Percentiles rank a stretch among this genome's conserved stretches.
Conservation (phyloP, 2,797 vertebrate species). For the Uromys caudimaculatus region DNA sequence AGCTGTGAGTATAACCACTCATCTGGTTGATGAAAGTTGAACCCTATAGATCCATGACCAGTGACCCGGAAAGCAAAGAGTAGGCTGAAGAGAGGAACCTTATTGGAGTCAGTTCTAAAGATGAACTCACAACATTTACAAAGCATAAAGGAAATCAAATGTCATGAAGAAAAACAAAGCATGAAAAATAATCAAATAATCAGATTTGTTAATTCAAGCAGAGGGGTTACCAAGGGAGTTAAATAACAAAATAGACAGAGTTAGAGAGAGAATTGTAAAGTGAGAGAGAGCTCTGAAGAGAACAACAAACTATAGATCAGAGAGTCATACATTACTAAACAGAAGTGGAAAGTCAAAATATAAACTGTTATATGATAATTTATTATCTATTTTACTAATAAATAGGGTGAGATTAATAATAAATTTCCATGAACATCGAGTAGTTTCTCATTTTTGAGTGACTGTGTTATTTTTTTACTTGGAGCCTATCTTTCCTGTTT, state of each 20-base stretch:
- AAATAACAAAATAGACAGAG: not conserved
- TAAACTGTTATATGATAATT: not conserved
- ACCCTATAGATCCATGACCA: not conserved
- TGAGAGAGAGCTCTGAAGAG: slow-evolving; percentile 17
- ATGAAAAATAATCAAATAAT: not conserved
- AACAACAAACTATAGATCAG: not conserved
- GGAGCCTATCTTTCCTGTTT: not conserved
- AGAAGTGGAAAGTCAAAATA: not conserved
- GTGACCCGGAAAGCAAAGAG: slow-evolving; percentile 11
- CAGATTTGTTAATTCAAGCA: slow-evolving; percentile 31
- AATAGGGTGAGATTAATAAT: not conserved
- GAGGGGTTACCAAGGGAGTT: not conserved
- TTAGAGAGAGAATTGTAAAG: not conserved
- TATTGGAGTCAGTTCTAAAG: not conserved
- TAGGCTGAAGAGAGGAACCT: not conserved
- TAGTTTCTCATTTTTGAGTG: not conserved
- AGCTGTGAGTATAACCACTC: not conserved
- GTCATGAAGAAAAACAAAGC: not conserved
- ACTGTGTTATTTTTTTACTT: not conserved
- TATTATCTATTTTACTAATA: not conserved
- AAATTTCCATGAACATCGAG: slow-evolving; percentile 30
- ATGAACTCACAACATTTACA: slow-evolving; percentile 40
- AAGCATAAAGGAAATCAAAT: slow-evolving; percentile 23
- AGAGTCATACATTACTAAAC: not conserved
- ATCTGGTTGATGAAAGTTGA: not conserved